Evolutionary conservation across 2,797 vertebrate species (phyloP), one percentile per base, ranked within the genome.

Genomic region (Gila robusta): DNA sequence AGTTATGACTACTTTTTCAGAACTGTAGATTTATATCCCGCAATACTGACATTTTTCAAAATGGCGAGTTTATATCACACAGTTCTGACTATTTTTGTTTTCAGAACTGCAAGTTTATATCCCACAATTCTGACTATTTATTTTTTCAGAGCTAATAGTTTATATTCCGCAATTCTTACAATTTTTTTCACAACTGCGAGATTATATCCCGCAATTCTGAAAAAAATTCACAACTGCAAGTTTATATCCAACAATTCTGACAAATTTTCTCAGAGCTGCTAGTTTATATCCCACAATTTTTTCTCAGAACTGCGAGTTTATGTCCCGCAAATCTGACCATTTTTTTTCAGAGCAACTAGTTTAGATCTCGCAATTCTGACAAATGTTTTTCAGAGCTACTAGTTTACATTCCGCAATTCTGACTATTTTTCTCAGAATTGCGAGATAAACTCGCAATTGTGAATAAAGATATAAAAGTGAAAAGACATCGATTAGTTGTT

Each of bases 241-340:
- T 26, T 62, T 26, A 5, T 62, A 62, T 64, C 2, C 59, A 2
- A 0, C 56, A 62, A 12, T 26, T 59, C 23, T 2, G 19, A 54
- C 16, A 6, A 52, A 17, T 23, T 59, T 23, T 21, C 10, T 12
- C 10, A 26, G 10, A 26, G 2, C 59, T 62, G 23, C 11, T 0
- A 6, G 4, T 62, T 62, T 26, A 3, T 49, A 5, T 52, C 0
- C 5, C 5, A 1, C 49, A 52, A 52, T 2, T 19, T 54, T 56
- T n/a, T 21, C 0, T 1, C 3, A 59, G 54, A 59, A n/a, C 3
- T n/a, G 23, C 0, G 0, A n/a, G 8, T 59, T 59, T 59, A 0
- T 4, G 10, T n/a, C 23, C 56, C 0, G 0, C 23, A n/a, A 12
- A 11, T n/a, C 2, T 1, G 21, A 54, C 52, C 0, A 19, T 2